Evolutionary conservation across 2,113 vertebrate species (phyloP), one percentile per base, ranked within the genome.

Genomic region (Chamaetylas fuelleborni): DNA sequence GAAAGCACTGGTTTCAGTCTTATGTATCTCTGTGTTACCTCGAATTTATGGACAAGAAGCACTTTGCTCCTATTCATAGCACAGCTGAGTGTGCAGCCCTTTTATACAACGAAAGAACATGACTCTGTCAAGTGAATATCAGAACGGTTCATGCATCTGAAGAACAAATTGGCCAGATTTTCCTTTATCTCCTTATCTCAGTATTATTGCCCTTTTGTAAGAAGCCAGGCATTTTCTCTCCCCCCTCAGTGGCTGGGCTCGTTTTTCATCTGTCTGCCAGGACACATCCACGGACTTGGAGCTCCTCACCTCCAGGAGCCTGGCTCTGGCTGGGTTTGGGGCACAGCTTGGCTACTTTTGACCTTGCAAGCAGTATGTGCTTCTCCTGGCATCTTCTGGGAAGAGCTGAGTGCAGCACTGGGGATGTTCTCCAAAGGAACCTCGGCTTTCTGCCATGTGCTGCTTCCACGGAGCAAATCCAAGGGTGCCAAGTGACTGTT

Each of bases 191-290:
- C 34, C 51, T 56, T 2, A 47, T 34, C 14, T 54, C 38, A 76
- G 6, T 29, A 6, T 64, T 56, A 11, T 6, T 72, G 3, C 12
- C 3, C 6, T 67, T 67, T 51, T 34, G 5, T 19, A 56, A 38
- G 40, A 82, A 86, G 45, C 12, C 17, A 60, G 19, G 5, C 9
- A n/a, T 56, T 83, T 77, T 69, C 31, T 69, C n/a, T 61, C 50
- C 14, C 13, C 47, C 3, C 14, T 33, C 51, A 73, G 6, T 50
- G 23, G 1, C 12, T 1, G 1, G 31, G 47, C 14, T 69, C 4
- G 0, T 53, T 56, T 62, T 12, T 65, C 40, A 15, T 28, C 8
- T 67, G 0, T 34, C 6, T 42, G 12, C 16, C 0, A 1, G 34
- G 5, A 34, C 8, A 15, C 14, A 50, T 6, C n/a, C 3, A 19